These are phyloP conservation scores for Astyanax mexicanus DNA, from an alignment of 2,797 vertebrate species.

Conservation along the genomic window DNA sequence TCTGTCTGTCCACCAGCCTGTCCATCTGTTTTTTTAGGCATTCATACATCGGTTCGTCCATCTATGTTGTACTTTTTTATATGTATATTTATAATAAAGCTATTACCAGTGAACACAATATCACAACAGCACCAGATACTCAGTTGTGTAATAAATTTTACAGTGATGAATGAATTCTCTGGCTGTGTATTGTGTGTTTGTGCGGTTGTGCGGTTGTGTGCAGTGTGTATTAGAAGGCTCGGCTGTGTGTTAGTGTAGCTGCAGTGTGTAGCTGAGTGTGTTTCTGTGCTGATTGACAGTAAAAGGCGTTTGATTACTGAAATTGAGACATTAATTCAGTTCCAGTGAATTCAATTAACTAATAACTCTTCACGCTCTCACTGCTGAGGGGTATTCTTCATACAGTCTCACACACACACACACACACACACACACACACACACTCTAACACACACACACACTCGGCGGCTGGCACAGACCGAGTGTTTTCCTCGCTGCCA, in stretches of 20 bases:
- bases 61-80: no score
- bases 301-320: conserved; percentile 30
- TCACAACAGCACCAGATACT: no score
- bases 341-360: conserved; percentile 38
- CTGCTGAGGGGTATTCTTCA: conserved; percentile 12
- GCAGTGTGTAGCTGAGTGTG: no score
- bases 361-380: neutral
- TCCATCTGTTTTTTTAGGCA: no score
- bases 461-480: conserved; percentile 9
- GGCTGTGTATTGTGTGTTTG: neutral
- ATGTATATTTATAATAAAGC: no score
- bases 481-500: conserved; percentile 12
- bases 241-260: neutral
- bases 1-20: no score
- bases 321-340: conserved; percentile 26
- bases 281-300: neutral
- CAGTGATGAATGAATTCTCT: no score
- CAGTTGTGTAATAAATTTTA: no score
- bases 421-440: conserved; percentile 10
- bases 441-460: neutral
- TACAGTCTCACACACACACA: conserved; percentile 1
- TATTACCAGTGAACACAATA: no score
- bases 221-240: neutral
- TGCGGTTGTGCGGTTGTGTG: neutral
- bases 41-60: no score